A percentile compares a stretch with the other conserved stretches of the same genome.
Conservation (phyloP, 2,888 invertebrate genomes). For the Caenorhabditis imperialis region DNA sequence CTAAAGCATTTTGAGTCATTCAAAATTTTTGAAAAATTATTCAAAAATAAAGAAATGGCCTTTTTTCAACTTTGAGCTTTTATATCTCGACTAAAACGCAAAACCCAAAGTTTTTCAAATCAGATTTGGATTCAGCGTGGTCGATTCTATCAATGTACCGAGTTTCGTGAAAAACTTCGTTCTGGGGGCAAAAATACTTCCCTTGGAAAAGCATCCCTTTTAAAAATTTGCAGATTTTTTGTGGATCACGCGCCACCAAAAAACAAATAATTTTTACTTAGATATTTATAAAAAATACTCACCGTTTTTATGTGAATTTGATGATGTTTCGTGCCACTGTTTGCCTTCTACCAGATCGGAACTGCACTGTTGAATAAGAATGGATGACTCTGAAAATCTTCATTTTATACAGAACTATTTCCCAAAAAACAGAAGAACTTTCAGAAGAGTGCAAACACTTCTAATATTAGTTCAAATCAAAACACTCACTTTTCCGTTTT, state of each 20-base stretch:
- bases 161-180: no score
- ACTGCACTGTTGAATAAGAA: conserved; percentile 31
- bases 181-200: no score
- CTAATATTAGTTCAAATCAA: conserved; percentile 23
- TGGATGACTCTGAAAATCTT: conserved; percentile 19
- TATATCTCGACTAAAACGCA: no score
- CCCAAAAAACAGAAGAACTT: background rate
- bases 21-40: no score
- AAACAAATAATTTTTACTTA: conserved; percentile 1
- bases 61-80: no score
- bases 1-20: no score
- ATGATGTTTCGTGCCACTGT: conserved; percentile 16
- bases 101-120: no score
- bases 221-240: background rate
- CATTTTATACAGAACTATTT: conserved; percentile 21
- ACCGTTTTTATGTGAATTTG: conserved; percentile 41
- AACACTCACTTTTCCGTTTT: conserved; percentile 43
- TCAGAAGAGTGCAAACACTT: conserved; percentile 14
- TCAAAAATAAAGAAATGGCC: no score
- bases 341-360: conserved; percentile 16
- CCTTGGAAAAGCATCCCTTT: no score
- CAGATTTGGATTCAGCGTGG: no score
- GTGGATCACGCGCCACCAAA: background rate
- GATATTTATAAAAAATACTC: conserved; percentile 27
- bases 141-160: no score